Conservation (phyloP, 2,888 invertebrate species). For the Linyphia triangularis region DNA sequence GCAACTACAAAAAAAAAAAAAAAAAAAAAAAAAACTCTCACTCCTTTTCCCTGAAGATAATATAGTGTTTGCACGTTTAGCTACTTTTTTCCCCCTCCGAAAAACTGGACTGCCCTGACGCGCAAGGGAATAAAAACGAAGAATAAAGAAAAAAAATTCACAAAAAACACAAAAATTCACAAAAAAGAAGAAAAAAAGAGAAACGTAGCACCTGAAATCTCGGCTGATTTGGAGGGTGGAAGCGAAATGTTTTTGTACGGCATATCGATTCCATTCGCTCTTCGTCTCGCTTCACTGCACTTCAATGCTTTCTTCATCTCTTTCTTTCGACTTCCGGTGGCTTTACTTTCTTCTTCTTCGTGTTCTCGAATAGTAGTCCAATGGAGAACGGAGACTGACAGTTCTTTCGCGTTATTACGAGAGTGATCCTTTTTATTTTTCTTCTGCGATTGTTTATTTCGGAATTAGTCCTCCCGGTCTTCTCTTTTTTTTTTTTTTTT, state of each 20-base stretch:
- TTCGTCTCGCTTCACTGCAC: conserved; percentile 58
- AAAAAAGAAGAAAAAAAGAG: conserved; percentile 1
- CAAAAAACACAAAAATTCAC: no score
- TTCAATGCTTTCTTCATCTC: conserved; percentile 47
- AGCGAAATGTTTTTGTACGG: conserved; percentile 73
- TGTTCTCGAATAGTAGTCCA: conserved; percentile 45
- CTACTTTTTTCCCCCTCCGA: background rate
- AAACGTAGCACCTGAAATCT: conserved; percentile 61
- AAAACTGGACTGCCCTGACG: conserved; percentile 11
- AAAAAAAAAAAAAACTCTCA: background rate
- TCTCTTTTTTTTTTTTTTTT: no score
- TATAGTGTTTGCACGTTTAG: conserved; percentile 28
- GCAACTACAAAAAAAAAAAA: no score
- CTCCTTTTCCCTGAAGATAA: background rate
- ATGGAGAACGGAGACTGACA: background rate
- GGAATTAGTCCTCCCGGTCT: conserved; percentile 39
- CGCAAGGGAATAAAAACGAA: conserved; percentile 19
- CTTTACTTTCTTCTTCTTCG: conserved; percentile 53
- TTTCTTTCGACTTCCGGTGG: conserved; percentile 10
- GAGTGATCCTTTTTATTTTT: conserved; percentile 30
- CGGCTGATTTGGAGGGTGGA: conserved; percentile 52
- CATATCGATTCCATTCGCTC: conserved; percentile 68
- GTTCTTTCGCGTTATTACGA: conserved; percentile 55
- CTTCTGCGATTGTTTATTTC: conserved; percentile 45
- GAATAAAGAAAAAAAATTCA: background rate